A percentile compares a stretch with the other conserved stretches of the same genome.
These are phyloP conservation scores for Heliothis peltigera DNA, from an alignment of 2,888 invertebrate genomes.

Conservation along the genomic window DNA sequence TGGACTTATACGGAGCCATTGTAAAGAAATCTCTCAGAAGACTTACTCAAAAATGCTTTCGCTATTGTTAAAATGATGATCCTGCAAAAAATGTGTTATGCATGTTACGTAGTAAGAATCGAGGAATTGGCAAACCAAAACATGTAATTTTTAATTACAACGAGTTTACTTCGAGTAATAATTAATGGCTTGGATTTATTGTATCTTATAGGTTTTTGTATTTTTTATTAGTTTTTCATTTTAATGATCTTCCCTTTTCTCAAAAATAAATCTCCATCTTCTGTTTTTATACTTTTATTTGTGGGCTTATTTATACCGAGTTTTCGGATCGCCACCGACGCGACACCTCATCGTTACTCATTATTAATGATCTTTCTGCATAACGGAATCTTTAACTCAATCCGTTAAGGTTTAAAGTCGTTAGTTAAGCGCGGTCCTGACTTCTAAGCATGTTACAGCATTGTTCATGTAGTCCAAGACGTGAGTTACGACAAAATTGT, in stretches of 20 bases:
- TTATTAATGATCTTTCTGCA: conserved; percentile 52
- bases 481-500: conserved; percentile 47
- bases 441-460: conserved; percentile 25
- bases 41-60: too few species aligned
- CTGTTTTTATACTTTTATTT: conserved; percentile 5
- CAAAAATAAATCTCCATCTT: conserved; percentile 13
- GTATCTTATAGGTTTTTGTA: too few species aligned
- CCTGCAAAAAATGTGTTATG: too few species aligned
- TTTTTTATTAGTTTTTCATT: too few species aligned
- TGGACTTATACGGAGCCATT: conserved; percentile 22
- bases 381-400: conserved; percentile 22
- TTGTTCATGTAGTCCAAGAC: conserved; percentile 40
- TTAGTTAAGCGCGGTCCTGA: conserved; percentile 5
- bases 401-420: conserved; percentile 29
- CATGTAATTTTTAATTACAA: too few species aligned
- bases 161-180: too few species aligned
- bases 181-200: too few species aligned
- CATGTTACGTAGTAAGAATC: too few species aligned
- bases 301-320: conserved; percentile 41
- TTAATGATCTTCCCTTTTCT: background rate
- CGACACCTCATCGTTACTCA: conserved; percentile 54
- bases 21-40: conserved; percentile 13
- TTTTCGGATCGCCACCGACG: conserved; percentile 52
- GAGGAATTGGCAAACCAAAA: too few species aligned
- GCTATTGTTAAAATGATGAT: background rate